These are phyloP conservation scores for Umimayanthus kanabou DNA, from an alignment of 92 coral and sea anemone species.

Conservation along the genomic window DNA sequence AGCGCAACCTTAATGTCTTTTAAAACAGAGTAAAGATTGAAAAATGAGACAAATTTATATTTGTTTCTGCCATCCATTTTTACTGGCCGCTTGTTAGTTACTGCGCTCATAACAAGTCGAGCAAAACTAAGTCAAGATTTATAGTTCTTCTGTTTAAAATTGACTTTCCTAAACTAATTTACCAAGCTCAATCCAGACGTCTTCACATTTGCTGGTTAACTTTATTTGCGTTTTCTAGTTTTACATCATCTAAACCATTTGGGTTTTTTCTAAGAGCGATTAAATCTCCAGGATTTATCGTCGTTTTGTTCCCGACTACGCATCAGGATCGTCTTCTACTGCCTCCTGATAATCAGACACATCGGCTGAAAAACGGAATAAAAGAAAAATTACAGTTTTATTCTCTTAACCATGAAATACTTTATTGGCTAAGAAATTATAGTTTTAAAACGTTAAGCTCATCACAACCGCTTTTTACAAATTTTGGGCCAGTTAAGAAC, in stretches of 20 bases:
- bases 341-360: conserved; percentile 1
- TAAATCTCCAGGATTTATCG: conserved; percentile 15
- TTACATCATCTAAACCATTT: background rate
- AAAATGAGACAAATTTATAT: too few species aligned
- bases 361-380: conserved; percentile 13
- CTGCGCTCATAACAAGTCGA: too few species aligned
- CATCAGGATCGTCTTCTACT: background rate
- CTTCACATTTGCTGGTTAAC: background rate
- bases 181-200: background rate
- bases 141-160: too few species aligned
- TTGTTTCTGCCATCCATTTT: too few species aligned
- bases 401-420: too few species aligned
- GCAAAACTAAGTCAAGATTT: too few species aligned
- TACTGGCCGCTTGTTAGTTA: too few species aligned
- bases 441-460: too few species aligned
- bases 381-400: background rate
- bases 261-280: background rate
- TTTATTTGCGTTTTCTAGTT: background rate
- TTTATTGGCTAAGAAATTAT: background rate
- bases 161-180: background rate
- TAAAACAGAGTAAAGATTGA: too few species aligned
- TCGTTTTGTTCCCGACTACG: background rate
- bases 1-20: too few species aligned
- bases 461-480: too few species aligned
- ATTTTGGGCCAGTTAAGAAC: too few species aligned